Conservation (phyloP, 2,113 vertebrate genomes). For the Thryonomys swinderianus region DNA sequence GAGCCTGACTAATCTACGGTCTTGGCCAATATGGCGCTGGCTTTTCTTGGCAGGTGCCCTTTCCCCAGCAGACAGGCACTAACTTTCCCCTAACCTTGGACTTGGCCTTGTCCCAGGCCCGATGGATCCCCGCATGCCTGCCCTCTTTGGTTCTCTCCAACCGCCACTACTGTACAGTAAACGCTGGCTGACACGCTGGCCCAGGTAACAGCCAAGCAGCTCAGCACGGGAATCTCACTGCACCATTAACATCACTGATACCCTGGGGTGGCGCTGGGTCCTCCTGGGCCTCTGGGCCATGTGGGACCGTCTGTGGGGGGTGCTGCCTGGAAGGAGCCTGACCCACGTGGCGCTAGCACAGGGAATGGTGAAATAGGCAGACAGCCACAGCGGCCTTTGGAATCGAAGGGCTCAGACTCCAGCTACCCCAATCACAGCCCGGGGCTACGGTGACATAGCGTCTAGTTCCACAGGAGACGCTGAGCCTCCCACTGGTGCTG, state of each 20-base stretch:
- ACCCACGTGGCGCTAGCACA: neutral
- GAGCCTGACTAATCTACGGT: neutral
- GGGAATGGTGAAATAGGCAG: neutral
- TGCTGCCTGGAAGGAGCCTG: neutral
- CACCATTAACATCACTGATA: accelerated
- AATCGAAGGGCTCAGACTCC: neutral
- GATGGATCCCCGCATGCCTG: neutral
- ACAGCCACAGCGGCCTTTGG: neutral
- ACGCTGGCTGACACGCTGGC: neutral
- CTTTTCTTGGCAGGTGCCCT: neutral
- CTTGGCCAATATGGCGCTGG: neutral
- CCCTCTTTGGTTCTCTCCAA: neutral
- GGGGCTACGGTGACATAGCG: neutral
- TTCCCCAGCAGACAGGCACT: neutral
- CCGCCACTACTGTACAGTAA: neutral
- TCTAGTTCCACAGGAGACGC: neutral
- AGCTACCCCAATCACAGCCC: neutral
- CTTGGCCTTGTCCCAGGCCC: neutral
- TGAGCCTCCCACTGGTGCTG: neutral
- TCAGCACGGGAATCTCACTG: neutral
- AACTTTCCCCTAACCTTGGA: neutral
- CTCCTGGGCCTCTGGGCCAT: neutral
- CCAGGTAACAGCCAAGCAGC: accelerated
- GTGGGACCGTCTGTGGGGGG: neutral
- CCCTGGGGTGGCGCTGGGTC: neutral